Evolutionary conservation across 2,113 vertebrate species (phyloP), one percentile per base, ranked within the genome.

Genomic region (Sylvilagus bachmani): DNA sequence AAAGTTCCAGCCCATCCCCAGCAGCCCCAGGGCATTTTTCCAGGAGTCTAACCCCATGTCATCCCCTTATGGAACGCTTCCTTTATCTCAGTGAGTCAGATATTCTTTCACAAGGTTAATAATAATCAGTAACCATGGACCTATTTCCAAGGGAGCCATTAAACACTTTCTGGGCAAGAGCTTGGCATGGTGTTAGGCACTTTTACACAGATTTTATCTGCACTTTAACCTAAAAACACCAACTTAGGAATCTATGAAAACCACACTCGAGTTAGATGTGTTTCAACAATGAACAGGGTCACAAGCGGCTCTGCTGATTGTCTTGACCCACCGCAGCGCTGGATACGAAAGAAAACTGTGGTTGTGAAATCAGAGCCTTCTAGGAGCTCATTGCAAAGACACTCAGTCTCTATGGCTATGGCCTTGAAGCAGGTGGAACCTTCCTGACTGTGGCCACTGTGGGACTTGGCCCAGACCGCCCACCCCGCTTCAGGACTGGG

Each of bases 161-260:
- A 82, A 90, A 89, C 22, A 38, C 3, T 49, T 84, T 71, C 55
- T 89, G 78, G 55, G 67, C 95, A 93, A 78, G 55, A 36, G n/a
- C 66, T 87, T 78, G 78, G 81, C 22, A 67, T 84, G 21, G 14
- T 53, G 74, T 84, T 74, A 49, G 61, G 88, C 75, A 79, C 70
- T 16, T 53, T 78, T 74, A 70, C 13, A 27, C 33, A 78, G 53
- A 38, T 86, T 79, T 84, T 93, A 64, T 80, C 79, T 77, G 24
- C 27, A 6, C 6, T 75, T 10, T 66, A 83, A 86, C 58, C 27
- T 79, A 27, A 61, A 86, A 82, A 96, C 84, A 36, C 6, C 38
- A 70, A 58, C 8, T 91, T 90, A 94, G 13, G 44, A 89, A 49
- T 75, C 55, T 81, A 55, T 64, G 29, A 81, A 93, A 95, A 49